These are phyloP conservation scores for Nebria brevicollis DNA, from an alignment of 2,888 invertebrate genomes.

Conservation along the genomic window DNA sequence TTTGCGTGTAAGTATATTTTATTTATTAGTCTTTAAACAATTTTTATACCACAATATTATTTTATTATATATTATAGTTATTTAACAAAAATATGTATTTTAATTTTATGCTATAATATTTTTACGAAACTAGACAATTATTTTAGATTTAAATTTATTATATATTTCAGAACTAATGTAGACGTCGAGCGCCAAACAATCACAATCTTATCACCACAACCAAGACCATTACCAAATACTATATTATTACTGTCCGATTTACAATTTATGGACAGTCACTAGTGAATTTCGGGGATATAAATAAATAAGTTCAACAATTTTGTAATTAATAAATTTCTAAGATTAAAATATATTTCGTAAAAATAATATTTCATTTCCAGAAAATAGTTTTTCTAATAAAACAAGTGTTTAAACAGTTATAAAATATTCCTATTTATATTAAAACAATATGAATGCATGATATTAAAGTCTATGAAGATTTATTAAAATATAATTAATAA, in stretches of 20 bases:
- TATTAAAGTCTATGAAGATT: too few species aligned
- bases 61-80: too few species aligned
- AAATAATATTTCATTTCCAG: not conserved
- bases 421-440: too few species aligned
- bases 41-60: not conserved
- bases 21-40: not conserved
- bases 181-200: slow-evolving; percentile 88
- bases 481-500: too few species aligned
- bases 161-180: slow-evolving; percentile 81
- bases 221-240: slow-evolving; percentile 89
- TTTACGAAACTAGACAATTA: not conserved
- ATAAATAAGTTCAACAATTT: slow-evolving; percentile 10
- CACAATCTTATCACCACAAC: slow-evolving; percentile 93
- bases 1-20: slow-evolving; percentile 82
- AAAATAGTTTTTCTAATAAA: too few species aligned
- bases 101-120: too few species aligned
- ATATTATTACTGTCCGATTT: slow-evolving; percentile 89
- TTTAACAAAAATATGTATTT: too few species aligned
- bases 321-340: slow-evolving; percentile 13
- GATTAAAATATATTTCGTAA: slow-evolving; percentile 3
- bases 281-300: slow-evolving; percentile 46
- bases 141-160: slow-evolving; percentile 7
- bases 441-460: too few species aligned
- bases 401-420: too few species aligned
- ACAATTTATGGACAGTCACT: slow-evolving; percentile 95